Percentiles rank a stretch among this genome's conserved stretches.
These are phyloP conservation scores for Psilopsiagon aymara DNA, from an alignment of 2,113 vertebrate species.

Conservation along the genomic window DNA sequence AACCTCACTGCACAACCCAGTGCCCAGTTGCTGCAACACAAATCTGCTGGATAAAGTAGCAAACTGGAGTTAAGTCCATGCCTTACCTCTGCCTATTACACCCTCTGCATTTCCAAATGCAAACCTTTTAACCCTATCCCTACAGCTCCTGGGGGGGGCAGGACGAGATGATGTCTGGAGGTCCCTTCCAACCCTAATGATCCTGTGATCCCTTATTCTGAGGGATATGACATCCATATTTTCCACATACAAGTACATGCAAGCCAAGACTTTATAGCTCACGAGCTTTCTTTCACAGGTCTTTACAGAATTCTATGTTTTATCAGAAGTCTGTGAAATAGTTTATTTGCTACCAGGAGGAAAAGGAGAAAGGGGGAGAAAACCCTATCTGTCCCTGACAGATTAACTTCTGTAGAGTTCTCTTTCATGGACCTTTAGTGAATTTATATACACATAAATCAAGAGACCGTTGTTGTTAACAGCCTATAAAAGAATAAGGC, in stretches of 20 bases:
- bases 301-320: background rate
- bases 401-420: background rate
- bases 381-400: background rate
- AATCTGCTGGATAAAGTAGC: background rate
- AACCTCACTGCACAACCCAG: background rate
- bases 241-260: background rate
- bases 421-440: background rate
- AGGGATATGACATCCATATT: background rate
- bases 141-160: background rate
- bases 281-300: background rate
- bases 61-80: background rate
- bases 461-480: background rate
- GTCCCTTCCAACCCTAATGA: background rate
- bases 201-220: background rate
- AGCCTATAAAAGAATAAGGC: background rate
- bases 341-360: background rate
- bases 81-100: background rate
- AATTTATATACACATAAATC: conserved; percentile 39
- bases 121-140: background rate
- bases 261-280: background rate
- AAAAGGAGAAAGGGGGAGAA: background rate
- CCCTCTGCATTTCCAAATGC: background rate
- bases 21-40: background rate
- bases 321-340: background rate
- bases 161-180: background rate